Base-by-base conservation (phyloP, 2,113 vertebrate species). In the Vanacampus margaritifer region DNA sequence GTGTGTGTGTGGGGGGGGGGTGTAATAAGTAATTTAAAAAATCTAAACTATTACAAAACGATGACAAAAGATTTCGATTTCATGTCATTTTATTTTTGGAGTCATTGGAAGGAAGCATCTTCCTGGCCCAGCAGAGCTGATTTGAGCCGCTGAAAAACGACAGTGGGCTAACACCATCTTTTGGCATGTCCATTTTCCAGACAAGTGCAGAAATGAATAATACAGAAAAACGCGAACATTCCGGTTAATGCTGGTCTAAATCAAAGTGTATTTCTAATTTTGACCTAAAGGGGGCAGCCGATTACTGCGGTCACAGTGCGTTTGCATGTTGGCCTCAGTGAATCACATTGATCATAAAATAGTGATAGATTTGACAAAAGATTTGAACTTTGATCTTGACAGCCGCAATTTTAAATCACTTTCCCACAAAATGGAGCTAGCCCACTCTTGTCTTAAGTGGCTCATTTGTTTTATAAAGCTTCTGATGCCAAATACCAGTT, bases 401-500 rank as follows among this genome's bases (percentile, higher is more conserved):
- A 50, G 7, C 21, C 14, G 23, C 10, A 24, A 23, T n/a, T 53
- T 53, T 5, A 10, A 9, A 53, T 8, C n/a, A 24, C 21, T n/a
- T n/a, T n/a, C 48, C 11, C 7, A 13, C 43, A 54, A 54, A 54
- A 54, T 26, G 12, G 23, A 54, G 23, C 26, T 14, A 26, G 23
- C 51, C 51, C 51, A 54, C 9, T 54, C 17, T 28, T 13, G 51
- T 5, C 16, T 24, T 54, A 2, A 14, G 23, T 26, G 51, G 23
- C 51, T 26, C 24, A 6, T 57, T 57, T 51, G 2, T 72, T 79
- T 85, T 58, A 70, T 81, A 56, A 84, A 80, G 78, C 74, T 67
- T 88, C 79, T 77, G 79, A 80, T 79, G 68, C 86, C 70, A 88
- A 88, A 91, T 80, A 78, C 81, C 86, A 85, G 84, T 88, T 80